phyloP scores from a whole-genome alignment of 1,140 invertebrate species.

The Papilio dardanus region DNA sequence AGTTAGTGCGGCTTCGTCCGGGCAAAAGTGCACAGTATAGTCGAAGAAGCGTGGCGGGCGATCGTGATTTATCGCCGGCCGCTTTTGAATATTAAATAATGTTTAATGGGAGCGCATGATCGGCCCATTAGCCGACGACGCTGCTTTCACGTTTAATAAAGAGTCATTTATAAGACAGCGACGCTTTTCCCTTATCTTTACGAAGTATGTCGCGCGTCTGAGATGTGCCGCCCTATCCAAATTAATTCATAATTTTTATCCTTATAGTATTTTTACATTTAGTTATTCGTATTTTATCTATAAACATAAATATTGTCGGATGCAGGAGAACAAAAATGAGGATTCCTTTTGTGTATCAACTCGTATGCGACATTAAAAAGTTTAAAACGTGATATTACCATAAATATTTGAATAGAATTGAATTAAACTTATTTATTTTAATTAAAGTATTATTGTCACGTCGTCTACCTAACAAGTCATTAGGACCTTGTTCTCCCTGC shows the following conservation, averaged over 20 bases:
- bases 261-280: slow-evolving; percentile 47
- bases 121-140: slow-evolving; percentile 80
- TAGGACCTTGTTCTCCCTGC: slow-evolving; percentile 61
- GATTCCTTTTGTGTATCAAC: not conserved
- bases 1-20: slow-evolving; percentile 55
- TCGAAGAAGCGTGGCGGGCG: slow-evolving; percentile 76
- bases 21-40: slow-evolving; percentile 77
- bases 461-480: slow-evolving; percentile 65
- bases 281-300: slow-evolving; percentile 37
- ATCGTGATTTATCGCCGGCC: slow-evolving; percentile 79
- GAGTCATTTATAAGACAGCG: slow-evolving; percentile 81
- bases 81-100: slow-evolving; percentile 83
- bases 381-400: not conserved
- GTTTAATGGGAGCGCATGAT: slow-evolving; percentile 82
- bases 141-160: slow-evolving; percentile 82
- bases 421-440: not conserved
- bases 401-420: not conserved
- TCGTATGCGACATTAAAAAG: not conserved
- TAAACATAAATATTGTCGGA: slow-evolving; percentile 39
- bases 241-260: slow-evolving; percentile 81
- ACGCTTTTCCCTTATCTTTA: slow-evolving; percentile 80
- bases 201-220: slow-evolving; percentile 79
- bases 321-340: slow-evolving; percentile 19
- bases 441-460: slow-evolving; percentile 59
- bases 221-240: slow-evolving; percentile 79